Evolutionary conservation across 2,113 vertebrate genomes (phyloP), one percentile per base, ranked within the genome.

Genomic region (Eolophus roseicapilla): DNA sequence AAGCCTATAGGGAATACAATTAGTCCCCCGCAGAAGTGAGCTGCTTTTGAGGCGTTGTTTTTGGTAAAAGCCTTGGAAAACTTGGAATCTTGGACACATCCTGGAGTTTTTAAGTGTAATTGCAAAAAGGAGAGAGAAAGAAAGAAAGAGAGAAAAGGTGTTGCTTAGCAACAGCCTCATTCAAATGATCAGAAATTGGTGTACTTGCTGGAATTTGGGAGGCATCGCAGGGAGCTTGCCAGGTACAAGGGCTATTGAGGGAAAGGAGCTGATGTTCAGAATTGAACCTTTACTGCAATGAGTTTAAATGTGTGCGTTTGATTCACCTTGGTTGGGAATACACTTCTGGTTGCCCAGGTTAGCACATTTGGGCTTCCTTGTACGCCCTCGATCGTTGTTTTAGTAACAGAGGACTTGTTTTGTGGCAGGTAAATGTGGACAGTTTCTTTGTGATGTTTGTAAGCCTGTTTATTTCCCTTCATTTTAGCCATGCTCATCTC

Each of bases 81-180:
- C 53, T 53, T 43, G 82, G 50, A 55, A 50, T 82, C 20, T 67
- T 35, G 33, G 33, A 24, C 21, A 15, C 68, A 69, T 50, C 84
- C 68, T 86, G 79, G 67, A 63, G 88, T 94, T 92, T 80, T 75
- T 4, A 85, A 94, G 68, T 83, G 71, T 90, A 96, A 90, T 73
- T 90, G 87, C 92, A 93, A 57, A 79, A 75, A 57, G 33, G 47
- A 39, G 10, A 52, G 52, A 43, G 17, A 41, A 52, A 43, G 6
- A 49, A 62, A 46, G 17, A 57, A 44, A 88, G 86, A 82, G 83
- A 39, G 75, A 91, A 62, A 93, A 84, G 83, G 27, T 92, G 97
- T 97, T 97, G 97, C 96, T 96, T 97, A 96, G 97, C 97, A 97
- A 97, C 97, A 91, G 57, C 55, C 80, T 94, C 82, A 88, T 97